These are phyloP conservation scores for Actinostola sp. DNA, from an alignment of 92 coral and sea anemone genomes.

Conservation along the genomic window DNA sequence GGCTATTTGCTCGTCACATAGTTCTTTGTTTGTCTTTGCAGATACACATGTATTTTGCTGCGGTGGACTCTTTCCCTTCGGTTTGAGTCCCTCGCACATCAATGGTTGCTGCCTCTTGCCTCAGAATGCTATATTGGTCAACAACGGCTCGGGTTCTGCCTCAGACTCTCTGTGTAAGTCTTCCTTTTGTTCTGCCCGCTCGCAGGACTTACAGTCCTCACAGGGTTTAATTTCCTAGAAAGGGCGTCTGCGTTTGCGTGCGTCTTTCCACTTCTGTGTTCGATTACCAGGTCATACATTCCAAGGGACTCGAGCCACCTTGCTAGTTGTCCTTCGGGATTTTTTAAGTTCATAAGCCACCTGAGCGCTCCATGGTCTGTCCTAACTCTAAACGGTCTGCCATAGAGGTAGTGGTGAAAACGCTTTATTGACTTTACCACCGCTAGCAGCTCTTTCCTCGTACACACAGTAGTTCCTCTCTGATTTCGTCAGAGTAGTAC, in stretches of 20 bases:
- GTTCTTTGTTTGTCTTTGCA: too few species aligned
- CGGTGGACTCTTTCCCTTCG: too few species aligned
- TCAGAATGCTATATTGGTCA: too few species aligned
- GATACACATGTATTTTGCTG: too few species aligned
- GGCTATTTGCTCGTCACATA: slow-evolving; percentile 19
- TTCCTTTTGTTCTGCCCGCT: slow-evolving; percentile 4
- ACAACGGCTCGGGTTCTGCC: too few species aligned
- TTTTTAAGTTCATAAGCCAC: slow-evolving; percentile 24
- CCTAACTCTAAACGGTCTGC: slow-evolving; percentile 17
- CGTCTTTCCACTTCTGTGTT: slow-evolving; percentile 11
- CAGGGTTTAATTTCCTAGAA: slow-evolving; percentile 26
- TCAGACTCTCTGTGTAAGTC: too few species aligned
- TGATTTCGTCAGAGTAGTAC: background rate
- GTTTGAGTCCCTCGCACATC: too few species aligned
- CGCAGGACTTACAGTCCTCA: slow-evolving; percentile 20
- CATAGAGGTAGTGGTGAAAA: slow-evolving; percentile 22
- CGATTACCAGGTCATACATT: slow-evolving; percentile 20
- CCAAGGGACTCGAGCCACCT: slow-evolving; percentile 27
- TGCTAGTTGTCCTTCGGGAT: slow-evolving; percentile 48
- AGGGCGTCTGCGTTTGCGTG: slow-evolving; percentile 26
- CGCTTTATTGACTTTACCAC: slow-evolving; percentile 2
- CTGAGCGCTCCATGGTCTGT: slow-evolving; percentile 35
- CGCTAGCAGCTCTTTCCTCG: slow-evolving; percentile 14
- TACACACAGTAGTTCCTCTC: background rate
- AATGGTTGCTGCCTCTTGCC: too few species aligned